Evolutionary conservation across 2,888 invertebrate species (phyloP), one percentile per base, ranked within the genome.

Genomic region (Nebria salina): DNA sequence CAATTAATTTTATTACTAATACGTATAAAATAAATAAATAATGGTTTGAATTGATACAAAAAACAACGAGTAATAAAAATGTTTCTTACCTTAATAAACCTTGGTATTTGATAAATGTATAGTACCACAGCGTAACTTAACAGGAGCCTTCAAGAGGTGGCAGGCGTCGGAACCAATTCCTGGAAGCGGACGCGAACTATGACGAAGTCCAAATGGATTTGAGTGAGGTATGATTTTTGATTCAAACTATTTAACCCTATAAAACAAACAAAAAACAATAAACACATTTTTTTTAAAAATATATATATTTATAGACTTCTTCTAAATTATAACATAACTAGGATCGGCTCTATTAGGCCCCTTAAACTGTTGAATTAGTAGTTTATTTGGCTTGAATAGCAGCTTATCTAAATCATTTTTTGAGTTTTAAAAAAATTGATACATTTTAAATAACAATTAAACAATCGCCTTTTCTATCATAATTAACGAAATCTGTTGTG

Each of bases 191-290:
- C 87, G 93, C 91, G 82, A 94, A 94, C 89, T 94, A 94, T 86
- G 94, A 94, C 85, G 92, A 93, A 84, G 94, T 94, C 83, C 94
- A 94, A 87, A 95, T 95, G 94, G 94, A 95, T 85, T 91, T 94
- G 91, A 95, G 94, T 90, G 94, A 90, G 90, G 90, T 90, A 90
- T 72, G 81, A 76, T 13, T 54, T 73, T 77, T 26, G 13, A 25
- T 68, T 25, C 34, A 68, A 72, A 11, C 15, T 25, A 72, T 65
- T 72, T 41, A 13, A 42, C 75, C 73, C 42, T 72, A 78, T 54
- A 54, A 72, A 54, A 42, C 26, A 54, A 54, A 54, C 54, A 54
- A 54, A 54, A 54, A 54, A 54, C 0, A 54, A 11, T 11, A 7
- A 54, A 54, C 54, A 54, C 54, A 54, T 54, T 6, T 66, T 6